A percentile compares a stretch with the other conserved stretches of the same genome.
phyloP scores from a whole-genome alignment of 2,888 invertebrate genomes.

The Hemicrepidius hirtus region DNA sequence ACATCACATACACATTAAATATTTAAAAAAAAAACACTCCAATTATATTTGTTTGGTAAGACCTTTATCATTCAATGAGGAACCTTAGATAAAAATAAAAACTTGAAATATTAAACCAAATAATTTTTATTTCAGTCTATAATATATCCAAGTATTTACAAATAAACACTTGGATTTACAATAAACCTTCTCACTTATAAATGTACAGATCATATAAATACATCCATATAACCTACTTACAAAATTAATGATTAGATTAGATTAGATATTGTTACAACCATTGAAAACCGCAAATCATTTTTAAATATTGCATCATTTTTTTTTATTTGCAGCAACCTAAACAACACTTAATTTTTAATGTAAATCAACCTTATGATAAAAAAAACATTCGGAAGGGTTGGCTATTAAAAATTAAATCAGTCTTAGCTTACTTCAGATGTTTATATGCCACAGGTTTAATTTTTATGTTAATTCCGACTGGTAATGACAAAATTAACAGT shows the following conservation, averaged over 20 bases:
- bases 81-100: not conserved
- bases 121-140: conserved; percentile 10
- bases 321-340: conserved; percentile 34
- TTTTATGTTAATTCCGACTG: no score
- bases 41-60: not conserved
- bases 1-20: conserved; percentile 27
- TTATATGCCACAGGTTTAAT: no score
- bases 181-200: conserved; percentile 16
- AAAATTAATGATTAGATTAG: conserved; percentile 43
- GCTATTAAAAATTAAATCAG: no score
- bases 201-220: conserved; percentile 40
- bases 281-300: conserved; percentile 4
- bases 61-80: not conserved
- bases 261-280: conserved; percentile 20
- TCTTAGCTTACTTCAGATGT: no score
- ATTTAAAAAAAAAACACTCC: conserved; percentile 2
- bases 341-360: conserved; percentile 27
- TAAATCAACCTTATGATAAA: conserved; percentile 31
- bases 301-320: conserved; percentile 34
- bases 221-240: conserved; percentile 42
- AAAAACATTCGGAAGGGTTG: no score
- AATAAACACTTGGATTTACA: not conserved
- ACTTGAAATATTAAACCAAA: not conserved
- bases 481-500: no score
- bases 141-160: not conserved